Base-by-base conservation (phyloP, 2,113 vertebrate species). In the Laticauda laticaudata region DNA sequence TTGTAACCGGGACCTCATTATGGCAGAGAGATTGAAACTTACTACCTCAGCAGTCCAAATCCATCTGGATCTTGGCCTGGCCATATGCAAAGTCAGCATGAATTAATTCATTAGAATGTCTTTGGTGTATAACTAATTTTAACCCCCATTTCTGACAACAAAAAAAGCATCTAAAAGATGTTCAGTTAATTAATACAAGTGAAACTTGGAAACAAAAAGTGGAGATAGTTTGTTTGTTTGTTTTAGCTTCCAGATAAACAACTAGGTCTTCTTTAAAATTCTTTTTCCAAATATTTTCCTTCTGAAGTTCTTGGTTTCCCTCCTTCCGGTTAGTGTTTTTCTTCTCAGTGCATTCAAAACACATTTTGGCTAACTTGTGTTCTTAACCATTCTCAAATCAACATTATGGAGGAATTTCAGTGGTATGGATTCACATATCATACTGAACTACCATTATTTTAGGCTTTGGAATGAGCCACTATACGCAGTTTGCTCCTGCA, bases 101-200 rank as follows among this genome's bases (percentile, higher is more conserved):
- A 56, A 94, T 94, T 93, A 91, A 87, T 95, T 86, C 75, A 81
- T 85, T 91, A 43, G 59, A 91, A 95, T 94, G 90, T 69, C 91
- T 88, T 92, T 91, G 85, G 34, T 81, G 51, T 93, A 86, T 93
- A 92, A 93, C 45, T 88, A 64, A 93, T 87, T 91, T 91, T 90
- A 90, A 7, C 34, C 12, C 51, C 56, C 21, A 45, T 85, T 94
- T 94, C 89, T 34, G 69, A 91, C 64, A 34, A 14, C 69, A 45
- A 53, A 23, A n/a, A 89, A 64, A 89, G 69, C 92, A 88, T 90
- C 89, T 93, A 0, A 90, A 87, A 89, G 4, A 59, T 93, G 54
- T 93, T 87, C 90, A 81, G 55, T 12, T 24, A 86, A 69, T 91
- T 57, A 34, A 55, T 59, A 11, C 24, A 91, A 39, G 10, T 34